phyloP scores from a whole-genome alignment of 2,113 vertebrate genomes.

The Prochilodus magdalenae region DNA sequence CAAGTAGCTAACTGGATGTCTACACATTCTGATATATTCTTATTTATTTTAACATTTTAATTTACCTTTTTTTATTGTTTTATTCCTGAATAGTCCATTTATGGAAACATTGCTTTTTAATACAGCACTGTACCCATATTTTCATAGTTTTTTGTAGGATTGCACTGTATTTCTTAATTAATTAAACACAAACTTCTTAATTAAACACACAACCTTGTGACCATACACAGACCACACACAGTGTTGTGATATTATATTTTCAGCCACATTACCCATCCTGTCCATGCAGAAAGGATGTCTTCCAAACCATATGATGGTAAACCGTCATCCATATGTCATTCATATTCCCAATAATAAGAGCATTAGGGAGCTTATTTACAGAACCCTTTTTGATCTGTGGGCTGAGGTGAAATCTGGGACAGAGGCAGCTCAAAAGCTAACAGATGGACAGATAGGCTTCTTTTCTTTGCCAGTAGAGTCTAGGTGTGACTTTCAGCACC shows the following conservation, averaged over 20 bases:
- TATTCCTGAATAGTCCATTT: too few species aligned
- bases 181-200: too few species aligned
- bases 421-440: conserved; percentile 61
- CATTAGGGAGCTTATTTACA: neutral
- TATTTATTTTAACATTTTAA: too few species aligned
- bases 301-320: neutral
- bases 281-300: neutral
- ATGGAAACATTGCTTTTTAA: too few species aligned
- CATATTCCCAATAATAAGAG: neutral
- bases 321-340: neutral
- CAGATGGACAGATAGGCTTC: conserved; percentile 40
- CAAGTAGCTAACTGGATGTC: too few species aligned
- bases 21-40: too few species aligned
- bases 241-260: neutral
- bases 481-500: conserved; percentile 63
- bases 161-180: too few species aligned
- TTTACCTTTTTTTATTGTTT: too few species aligned
- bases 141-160: too few species aligned
- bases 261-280: neutral
- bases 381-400: conserved; percentile 20
- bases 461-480: conserved; percentile 56
- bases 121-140: too few species aligned
- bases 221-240: too few species aligned
- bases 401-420: conserved; percentile 58
- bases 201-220: too few species aligned